These are phyloP conservation scores for Plusia festucae DNA, from an alignment of 2,888 invertebrate species.

Conservation along the genomic window DNA sequence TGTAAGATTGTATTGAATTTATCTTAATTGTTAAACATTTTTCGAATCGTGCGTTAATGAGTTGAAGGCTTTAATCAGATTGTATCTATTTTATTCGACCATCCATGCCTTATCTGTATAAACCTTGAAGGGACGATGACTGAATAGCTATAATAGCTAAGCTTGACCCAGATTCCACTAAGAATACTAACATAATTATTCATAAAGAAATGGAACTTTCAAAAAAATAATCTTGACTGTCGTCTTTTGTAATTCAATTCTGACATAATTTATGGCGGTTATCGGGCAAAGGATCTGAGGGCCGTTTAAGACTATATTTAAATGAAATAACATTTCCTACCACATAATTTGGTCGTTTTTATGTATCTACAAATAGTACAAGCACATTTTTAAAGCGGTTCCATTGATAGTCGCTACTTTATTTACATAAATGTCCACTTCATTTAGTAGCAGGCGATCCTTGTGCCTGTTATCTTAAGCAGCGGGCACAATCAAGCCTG, in stretches of 20 bases:
- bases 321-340: slow-evolving; percentile 48
- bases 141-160: slow-evolving; percentile 35
- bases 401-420: slow-evolving; percentile 56
- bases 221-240: slow-evolving; percentile 15
- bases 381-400: slow-evolving; percentile 45
- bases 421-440: slow-evolving; percentile 68
- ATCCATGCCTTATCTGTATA: slow-evolving; percentile 37
- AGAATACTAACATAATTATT: slow-evolving; percentile 33
- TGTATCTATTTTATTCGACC: slow-evolving; percentile 45
- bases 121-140: slow-evolving; percentile 42
- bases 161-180: slow-evolving; percentile 45
- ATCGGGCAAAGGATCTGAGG: slow-evolving; percentile 33
- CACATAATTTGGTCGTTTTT: slow-evolving; percentile 40
- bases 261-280: slow-evolving; percentile 30
- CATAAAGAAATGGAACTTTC: slow-evolving; percentile 18
- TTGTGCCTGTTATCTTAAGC: slow-evolving; percentile 55
- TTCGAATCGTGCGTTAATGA: slow-evolving; percentile 47
- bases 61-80: slow-evolving; percentile 41
- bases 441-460: slow-evolving; percentile 60
- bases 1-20: slow-evolving; percentile 41
- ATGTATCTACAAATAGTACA: slow-evolving; percentile 51
- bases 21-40: slow-evolving; percentile 44
- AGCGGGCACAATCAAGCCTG: slow-evolving; percentile 46
- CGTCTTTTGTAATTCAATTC: slow-evolving; percentile 23
- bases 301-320: slow-evolving; percentile 40